A percentile compares a stretch with the other conserved stretches of the same genome.
Conservation (phyloP, 1,140 invertebrate species). For the Cotesia vestalis region DNA sequence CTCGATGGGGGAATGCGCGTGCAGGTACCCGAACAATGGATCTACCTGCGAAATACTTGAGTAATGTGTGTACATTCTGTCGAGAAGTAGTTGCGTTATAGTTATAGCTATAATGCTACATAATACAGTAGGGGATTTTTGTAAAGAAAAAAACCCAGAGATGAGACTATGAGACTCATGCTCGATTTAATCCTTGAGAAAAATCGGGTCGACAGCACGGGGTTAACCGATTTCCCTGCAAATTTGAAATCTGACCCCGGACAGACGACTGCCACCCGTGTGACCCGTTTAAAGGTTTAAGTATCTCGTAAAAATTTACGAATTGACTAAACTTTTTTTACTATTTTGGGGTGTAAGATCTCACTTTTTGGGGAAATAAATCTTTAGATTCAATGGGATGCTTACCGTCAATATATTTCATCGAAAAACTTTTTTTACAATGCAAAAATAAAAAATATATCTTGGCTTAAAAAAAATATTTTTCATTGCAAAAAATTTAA, state of each 20-base stretch:
- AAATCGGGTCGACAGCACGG: constrained; percentile 51
- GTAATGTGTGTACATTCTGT: no score
- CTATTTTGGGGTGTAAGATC: background rate
- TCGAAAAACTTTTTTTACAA: no score
- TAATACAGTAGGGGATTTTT: constrained; percentile 24
- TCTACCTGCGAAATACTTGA: constrained; percentile 47
- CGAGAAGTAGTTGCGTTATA: background rate
- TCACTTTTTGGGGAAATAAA: background rate
- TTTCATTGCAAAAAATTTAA: no score
- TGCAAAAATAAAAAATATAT: no score
- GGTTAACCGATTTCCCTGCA: constrained; percentile 65
- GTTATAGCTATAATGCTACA: constrained; percentile 23
- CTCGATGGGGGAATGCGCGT: constrained; percentile 42
- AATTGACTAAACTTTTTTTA: constrained; percentile 38
- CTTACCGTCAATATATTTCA: no score
- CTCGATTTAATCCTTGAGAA: constrained; percentile 67
- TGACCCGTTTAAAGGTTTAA: constrained; percentile 64
- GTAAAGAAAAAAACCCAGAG: constrained; percentile 25
- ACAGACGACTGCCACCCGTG: constrained; percentile 31
- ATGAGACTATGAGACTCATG: constrained; percentile 43
- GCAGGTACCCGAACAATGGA: constrained; percentile 48
- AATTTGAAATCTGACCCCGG: constrained; percentile 56
- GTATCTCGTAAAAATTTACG: constrained; percentile 63
- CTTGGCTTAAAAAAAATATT: no score
- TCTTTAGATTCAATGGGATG: no score